Evolutionary conservation across 2,113 vertebrate species (phyloP), one percentile per base, ranked within the genome.

Genomic region (Mionectes macconnelli): DNA sequence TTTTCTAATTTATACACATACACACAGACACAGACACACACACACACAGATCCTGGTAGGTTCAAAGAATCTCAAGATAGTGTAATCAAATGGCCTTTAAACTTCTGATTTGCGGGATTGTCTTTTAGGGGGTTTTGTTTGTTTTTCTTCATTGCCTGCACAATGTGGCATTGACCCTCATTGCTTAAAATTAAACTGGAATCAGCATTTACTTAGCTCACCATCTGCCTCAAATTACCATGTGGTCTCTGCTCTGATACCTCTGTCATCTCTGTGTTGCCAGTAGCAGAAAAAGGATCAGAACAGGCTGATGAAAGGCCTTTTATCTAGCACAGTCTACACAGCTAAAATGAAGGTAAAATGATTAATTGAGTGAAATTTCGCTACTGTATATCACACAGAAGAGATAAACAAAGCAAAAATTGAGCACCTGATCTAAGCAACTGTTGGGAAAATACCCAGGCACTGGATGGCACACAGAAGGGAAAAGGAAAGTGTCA

Each of bases 181-280:
- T 66, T 94, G 77, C 64, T 94, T 86, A 95, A 62, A 92, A 94
- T 69, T 93, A 64, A 93, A 77, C 31, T 56, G n/a, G 52, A 53
- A 55, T 47, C 77, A 91, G 37, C 44, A 18, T 90, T 92, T 90
- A 24, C 21, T 84, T 8, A 84, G 16, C 22, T 57, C 16, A 40
- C 42, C 64, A 37, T 50, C 63, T 94, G 35, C 39, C 77, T 44
- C 14, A 74, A 59, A 9, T 77, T 88, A 42, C 44, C 16, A 5
- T 4, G 1, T 55, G 49, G 31, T 47, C n/a, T 85, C 33, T 55
- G 16, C 37, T 68, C 37, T 13, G 2, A 23, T 30, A 88, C 9
- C 22, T 68, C 40, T 21, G 4, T 53, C 39, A 75, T 44, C 27
- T 75, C 33, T 40, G 7, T 52, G 25, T 39, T 60, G 37, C 18